Base-by-base conservation (phyloP, 2,113 vertebrate genomes). In the Cromileptes altivelis region DNA sequence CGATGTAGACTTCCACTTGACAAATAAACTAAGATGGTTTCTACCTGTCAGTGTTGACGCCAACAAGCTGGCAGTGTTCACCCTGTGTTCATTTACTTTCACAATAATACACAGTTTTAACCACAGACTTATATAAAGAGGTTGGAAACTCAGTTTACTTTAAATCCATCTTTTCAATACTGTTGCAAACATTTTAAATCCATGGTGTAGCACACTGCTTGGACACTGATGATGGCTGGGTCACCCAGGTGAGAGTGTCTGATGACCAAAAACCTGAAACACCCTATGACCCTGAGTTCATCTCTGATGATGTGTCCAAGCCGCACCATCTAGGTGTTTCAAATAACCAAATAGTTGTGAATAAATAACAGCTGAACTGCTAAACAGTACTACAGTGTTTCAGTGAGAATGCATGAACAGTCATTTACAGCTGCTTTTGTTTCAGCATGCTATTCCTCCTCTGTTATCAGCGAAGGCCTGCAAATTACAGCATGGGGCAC, bases 381-480 rank as follows among this genome's bases (percentile, higher is more conserved):
- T 40, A 1, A 15, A 72, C 42, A 60, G 53, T 33, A 8, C 49
- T 33, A 21, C 52, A 53, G n/a, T 68, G 19, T 55, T 30, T 17
- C 17, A 76, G 1, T 25, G 27, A 57, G 47, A 17, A 25, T 45
- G 19, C 25, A 21, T 40, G 49, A 69, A 61, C 15, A 63, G 14
- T 6, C 47, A 40, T 72, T 19, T 62, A 21, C 9, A 68, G 42
- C 15, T 55, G 21, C n/a, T 21, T 70, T 70, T 30, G 33, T 76
- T 77, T 82, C 15, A 62, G 45, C 71, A 69, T 42, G 80, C 33
- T 13, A 13, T 76, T 65, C 52, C 37, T 73, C 25, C 14, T 73
- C 55, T 33, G 61, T 84, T 74, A 74, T 89, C 65, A 82, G 27
- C 37, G 55, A 68, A 84, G 12, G n/a, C 21, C n/a, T 45, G 15